phyloP scores from a whole-genome alignment of 2,113 vertebrate species.

The Glaucomys volans region DNA sequence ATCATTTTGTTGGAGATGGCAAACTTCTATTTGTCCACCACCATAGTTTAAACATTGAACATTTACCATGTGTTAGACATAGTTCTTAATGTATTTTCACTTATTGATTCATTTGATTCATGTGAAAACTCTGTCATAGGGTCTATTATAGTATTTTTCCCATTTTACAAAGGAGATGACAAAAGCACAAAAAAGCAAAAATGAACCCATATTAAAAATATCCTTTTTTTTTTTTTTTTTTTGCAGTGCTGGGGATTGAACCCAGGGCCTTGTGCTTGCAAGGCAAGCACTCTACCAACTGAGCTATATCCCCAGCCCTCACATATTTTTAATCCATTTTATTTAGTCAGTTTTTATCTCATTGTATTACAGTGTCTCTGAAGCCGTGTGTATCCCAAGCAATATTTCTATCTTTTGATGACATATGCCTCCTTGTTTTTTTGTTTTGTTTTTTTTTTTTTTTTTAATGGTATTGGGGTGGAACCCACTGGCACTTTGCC shows the following conservation, averaged over 20 bases:
- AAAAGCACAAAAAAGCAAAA: not conserved
- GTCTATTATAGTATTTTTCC: not conserved
- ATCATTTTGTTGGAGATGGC: not conserved
- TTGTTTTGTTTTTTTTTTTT: not conserved
- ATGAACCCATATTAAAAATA: not conserved
- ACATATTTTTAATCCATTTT: not conserved
- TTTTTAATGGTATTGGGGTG: too few relatives aligned
- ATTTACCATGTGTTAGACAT: not conserved
- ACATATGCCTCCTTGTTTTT: not conserved
- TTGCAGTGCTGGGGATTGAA: too few relatives aligned
- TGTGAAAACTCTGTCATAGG: not conserved
- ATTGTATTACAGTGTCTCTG: not conserved
- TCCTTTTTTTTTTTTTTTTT: too few relatives aligned
- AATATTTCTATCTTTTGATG: not conserved
- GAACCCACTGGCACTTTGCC: too few relatives aligned
- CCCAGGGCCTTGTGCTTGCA: too few relatives aligned
- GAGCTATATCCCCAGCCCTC: too few relatives aligned
- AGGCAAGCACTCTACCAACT: too few relatives aligned
- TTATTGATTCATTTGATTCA: not conserved
- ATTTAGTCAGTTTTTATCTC: not conserved
- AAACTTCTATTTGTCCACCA: not conserved
- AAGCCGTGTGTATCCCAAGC: not conserved
- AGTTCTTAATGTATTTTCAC: not conserved
- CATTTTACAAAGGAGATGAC: slow-evolving; percentile 6
- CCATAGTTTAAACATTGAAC: not conserved